These are phyloP conservation scores for Platycheirus rosarum DNA, from an alignment of 2,888 invertebrate genomes.

Conservation along the genomic window DNA sequence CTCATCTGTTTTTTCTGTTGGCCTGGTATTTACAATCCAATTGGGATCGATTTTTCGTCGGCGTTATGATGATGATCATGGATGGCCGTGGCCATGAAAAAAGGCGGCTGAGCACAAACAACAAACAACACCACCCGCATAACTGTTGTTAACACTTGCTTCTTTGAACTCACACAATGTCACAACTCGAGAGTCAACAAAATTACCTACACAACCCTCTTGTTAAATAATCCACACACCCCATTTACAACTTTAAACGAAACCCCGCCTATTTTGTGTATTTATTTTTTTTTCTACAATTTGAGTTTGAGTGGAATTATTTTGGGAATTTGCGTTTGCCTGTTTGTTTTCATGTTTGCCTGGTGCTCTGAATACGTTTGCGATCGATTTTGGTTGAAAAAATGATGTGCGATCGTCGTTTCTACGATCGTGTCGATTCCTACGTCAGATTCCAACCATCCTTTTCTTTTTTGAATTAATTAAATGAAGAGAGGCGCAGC, in stretches of 20 bases:
- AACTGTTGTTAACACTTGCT: no score
- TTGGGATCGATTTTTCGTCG: conserved; percentile 40
- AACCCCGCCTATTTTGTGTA: no score
- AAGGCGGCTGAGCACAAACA: no score
- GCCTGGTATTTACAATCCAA: conserved; percentile 11
- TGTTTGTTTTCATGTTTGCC: conserved; percentile 19
- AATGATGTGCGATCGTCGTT: conserved; percentile 4
- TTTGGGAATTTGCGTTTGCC: not conserved
- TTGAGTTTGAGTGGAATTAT: not conserved
- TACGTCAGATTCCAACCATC: not conserved
- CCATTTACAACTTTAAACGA: no score
- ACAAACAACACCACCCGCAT: conserved; percentile 11
- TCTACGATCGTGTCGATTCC: not conserved
- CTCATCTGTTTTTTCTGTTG: not conserved
- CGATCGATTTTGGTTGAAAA: conserved; percentile 54
- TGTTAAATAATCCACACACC: no score
- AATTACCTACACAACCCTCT: no score
- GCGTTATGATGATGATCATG: conserved; percentile 5
- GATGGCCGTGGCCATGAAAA: not conserved
- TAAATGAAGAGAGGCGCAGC: not conserved
- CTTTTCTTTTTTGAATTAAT: not conserved
- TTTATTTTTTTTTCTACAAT: conserved; percentile 5
- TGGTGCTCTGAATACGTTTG: conserved; percentile 46
- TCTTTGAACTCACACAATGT: no score
- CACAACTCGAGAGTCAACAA: no score